Percentiles rank a stretch among this genome's conserved stretches.
These are phyloP conservation scores for Allygus modestus DNA, from an alignment of 2,888 invertebrate species.

Conservation along the genomic window DNA sequence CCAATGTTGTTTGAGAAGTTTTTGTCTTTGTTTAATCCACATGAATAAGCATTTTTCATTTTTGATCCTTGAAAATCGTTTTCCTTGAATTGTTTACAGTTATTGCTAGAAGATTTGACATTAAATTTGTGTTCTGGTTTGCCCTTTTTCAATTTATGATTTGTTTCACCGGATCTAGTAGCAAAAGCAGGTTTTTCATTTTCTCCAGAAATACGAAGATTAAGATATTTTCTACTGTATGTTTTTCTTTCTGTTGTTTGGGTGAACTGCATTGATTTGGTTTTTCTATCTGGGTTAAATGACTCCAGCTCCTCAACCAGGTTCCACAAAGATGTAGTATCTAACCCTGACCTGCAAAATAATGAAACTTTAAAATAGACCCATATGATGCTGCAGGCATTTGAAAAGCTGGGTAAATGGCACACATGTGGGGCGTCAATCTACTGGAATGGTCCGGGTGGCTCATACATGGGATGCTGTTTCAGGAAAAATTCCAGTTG, in stretches of 20 bases:
- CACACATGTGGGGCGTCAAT: no score
- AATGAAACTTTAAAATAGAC: no score
- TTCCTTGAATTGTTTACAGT: not conserved
- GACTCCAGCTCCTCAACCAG: conserved; percentile 20
- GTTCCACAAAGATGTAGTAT: not conserved
- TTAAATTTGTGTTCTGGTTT: not conserved
- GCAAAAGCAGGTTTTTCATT: not conserved
- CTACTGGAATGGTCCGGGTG: no score
- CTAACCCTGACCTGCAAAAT: not conserved
- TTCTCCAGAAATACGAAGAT: not conserved
- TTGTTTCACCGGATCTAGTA: not conserved
- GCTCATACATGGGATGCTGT: no score
- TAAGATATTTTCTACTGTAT: not conserved
- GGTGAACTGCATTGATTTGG: not conserved
- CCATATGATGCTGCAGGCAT: no score
- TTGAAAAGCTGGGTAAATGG: no score
- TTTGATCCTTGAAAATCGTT: not conserved
- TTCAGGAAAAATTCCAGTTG: no score
- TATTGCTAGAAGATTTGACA: not conserved
- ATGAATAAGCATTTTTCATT: not conserved
- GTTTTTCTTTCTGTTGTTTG: conserved; percentile 11
- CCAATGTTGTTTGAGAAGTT: not conserved
- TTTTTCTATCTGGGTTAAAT: not conserved
- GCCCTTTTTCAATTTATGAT: not conserved
- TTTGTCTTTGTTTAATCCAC: not conserved